Conservation (phyloP, 2,113 vertebrate species). For the Hyaena hyaena region DNA sequence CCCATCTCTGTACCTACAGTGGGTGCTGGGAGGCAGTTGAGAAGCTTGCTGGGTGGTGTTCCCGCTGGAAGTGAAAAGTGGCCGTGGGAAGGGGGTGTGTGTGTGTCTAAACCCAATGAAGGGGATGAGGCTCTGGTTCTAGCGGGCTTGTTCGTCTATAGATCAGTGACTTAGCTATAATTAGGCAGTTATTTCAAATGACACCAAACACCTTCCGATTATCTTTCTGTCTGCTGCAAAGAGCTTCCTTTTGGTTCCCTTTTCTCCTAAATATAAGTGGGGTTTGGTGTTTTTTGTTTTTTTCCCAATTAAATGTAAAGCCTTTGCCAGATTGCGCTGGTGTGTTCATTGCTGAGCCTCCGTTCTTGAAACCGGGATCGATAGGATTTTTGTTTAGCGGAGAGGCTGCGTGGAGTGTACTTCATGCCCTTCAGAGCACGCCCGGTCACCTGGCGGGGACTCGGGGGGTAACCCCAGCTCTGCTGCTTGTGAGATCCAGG, state of each 20-base stretch:
- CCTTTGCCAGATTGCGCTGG: background rate
- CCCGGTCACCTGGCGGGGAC: background rate
- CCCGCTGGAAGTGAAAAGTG: conserved; percentile 50
- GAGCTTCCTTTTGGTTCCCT: background rate
- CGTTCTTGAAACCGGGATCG: background rate
- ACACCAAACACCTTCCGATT: background rate
- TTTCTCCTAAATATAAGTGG: background rate
- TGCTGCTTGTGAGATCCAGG: background rate
- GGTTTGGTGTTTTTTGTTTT: background rate
- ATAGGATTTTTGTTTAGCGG: conserved; percentile 17
- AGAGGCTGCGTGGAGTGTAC: background rate
- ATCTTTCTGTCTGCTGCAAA: conserved; percentile 7
- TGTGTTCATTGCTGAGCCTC: background rate
- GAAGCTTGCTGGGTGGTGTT: conserved; percentile 9
- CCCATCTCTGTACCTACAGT: background rate
- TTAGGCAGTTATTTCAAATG: conserved; percentile 8
- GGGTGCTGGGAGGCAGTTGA: background rate
- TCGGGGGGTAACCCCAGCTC: background rate
- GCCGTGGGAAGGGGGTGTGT: no score
- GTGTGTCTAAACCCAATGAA: background rate
- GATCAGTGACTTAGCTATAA: background rate
- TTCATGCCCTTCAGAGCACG: background rate
- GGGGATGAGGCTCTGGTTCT: background rate
- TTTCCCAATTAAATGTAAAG: conserved; percentile 30
- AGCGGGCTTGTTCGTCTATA: background rate